phyloP scores from a whole-genome alignment of 2,797 vertebrate genomes.

The Vespertilio murinus region DNA sequence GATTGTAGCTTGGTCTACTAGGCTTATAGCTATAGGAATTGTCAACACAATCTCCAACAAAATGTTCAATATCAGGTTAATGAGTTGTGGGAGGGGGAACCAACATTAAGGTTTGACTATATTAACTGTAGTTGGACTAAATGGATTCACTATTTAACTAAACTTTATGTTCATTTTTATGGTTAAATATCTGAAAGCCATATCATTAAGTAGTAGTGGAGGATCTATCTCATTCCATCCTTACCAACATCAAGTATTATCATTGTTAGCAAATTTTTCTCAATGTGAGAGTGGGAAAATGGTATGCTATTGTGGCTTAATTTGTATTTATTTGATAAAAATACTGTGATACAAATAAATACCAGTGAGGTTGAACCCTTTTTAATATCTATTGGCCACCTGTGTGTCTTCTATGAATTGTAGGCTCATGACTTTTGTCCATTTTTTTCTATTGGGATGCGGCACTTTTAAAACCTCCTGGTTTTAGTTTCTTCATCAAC shows the following conservation, averaged over 20 bases:
- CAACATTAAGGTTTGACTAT: not conserved
- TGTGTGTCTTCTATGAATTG: not conserved
- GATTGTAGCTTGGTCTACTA: not conserved
- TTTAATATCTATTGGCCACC: not conserved
- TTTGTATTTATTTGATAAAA: conserved; percentile 41
- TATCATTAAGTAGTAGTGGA: not conserved
- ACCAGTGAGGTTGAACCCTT: not conserved
- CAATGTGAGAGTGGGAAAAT: not conserved
- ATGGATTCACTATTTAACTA: conserved; percentile 24
- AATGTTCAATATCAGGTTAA: conserved; percentile 48
- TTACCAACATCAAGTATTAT: not conserved
- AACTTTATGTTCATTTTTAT: conserved; percentile 28
- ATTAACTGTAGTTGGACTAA: not conserved
- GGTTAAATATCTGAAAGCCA: conserved; percentile 44
- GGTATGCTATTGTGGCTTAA: not conserved
- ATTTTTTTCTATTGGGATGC: conserved; percentile 32
- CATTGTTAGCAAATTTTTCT: not conserved
- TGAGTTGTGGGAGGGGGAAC: not conserved
- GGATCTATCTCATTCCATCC: not conserved
- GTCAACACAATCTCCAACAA: not conserved
- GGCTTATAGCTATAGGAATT: not conserved
- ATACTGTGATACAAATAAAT: not conserved
- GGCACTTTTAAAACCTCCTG: not conserved
- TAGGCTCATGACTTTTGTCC: not conserved
- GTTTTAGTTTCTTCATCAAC: conserved; percentile 49